phyloP scores from a whole-genome alignment of 1,140 invertebrate species.

The Nasonia vitripennis region DNA sequence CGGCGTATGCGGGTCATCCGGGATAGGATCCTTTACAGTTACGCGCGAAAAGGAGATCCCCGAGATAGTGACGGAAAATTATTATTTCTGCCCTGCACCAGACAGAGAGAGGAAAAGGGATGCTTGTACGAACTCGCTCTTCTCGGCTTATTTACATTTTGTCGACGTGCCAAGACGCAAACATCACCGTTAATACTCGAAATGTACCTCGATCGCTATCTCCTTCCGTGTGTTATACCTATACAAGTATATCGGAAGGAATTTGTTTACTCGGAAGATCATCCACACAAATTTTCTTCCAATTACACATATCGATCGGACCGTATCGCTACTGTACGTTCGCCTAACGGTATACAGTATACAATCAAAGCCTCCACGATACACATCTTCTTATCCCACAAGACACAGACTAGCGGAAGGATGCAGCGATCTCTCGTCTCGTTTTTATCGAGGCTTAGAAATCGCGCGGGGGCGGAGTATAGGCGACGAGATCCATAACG shows the following conservation, averaged over 20 bases:
- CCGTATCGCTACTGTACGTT: no score
- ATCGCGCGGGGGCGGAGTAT: constrained; percentile 15
- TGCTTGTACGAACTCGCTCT: no score
- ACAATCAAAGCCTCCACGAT: neutral
- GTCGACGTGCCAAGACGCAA: neutral
- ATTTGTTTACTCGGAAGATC: no score
- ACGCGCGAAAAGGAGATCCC: constrained; percentile 48
- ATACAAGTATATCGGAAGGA: no score
- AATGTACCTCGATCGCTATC: no score
- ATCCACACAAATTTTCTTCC: no score
- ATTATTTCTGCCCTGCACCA: constrained; percentile 41
- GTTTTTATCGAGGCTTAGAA: constrained; percentile 6
- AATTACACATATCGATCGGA: no score
- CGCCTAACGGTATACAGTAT: neutral
- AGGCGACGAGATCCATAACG: neutral
- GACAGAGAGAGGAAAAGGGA: neutral
- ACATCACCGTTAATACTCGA: no score
- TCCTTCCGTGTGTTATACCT: no score
- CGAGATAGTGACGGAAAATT: constrained; percentile 38
- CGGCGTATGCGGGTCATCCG: constrained; percentile 58
- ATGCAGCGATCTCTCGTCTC: neutral
- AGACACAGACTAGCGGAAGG: neutral
- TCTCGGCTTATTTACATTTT: neutral
- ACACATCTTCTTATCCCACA: no score
- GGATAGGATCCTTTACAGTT: constrained; percentile 65